Percentiles rank a stretch among this genome's conserved stretches.
Conservation (phyloP, 1,140 invertebrate genomes). For the Helicoverpa armigera region DNA sequence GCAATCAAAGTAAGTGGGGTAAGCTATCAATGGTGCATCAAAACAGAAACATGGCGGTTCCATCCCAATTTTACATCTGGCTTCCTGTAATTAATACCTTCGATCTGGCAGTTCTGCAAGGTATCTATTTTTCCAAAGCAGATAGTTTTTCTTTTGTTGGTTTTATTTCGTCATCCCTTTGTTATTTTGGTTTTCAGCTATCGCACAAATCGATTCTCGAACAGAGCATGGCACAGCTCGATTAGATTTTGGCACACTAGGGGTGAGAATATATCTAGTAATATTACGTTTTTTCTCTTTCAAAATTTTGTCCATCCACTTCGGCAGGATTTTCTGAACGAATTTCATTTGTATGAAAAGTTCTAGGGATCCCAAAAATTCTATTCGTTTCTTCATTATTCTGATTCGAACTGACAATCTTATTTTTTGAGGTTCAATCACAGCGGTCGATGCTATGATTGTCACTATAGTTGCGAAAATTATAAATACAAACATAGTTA, state of each 20-base stretch:
- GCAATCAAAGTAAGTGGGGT: no score
- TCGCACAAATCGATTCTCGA: conserved; percentile 75
- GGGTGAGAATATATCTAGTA: conserved; percentile 62
- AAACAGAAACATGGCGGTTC: no score
- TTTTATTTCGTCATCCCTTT: conserved; percentile 67
- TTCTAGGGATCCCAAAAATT: conserved; percentile 81
- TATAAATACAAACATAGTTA: conserved; percentile 88
- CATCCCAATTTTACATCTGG: no score
- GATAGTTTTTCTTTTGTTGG: no score
- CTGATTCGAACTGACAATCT: conserved; percentile 85
- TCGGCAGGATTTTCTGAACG: conserved; percentile 72
- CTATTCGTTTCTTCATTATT: conserved; percentile 82
- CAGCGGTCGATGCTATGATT: conserved; percentile 88
- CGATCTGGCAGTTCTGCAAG: no score
- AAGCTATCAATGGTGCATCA: no score
- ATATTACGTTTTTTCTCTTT: conserved; percentile 64
- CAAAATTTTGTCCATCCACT: conserved; percentile 55
- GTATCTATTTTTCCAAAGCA: no score
- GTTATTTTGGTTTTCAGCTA: conserved; percentile 75
- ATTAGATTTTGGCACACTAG: conserved; percentile 74
- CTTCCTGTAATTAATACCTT: no score
- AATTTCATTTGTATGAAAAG: conserved; percentile 77
- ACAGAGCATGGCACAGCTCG: conserved; percentile 70
- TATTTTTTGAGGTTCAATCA: conserved; percentile 88
- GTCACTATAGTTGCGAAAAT: conserved; percentile 89